Evolutionary conservation across 2,113 vertebrate genomes (phyloP), one percentile per base, ranked within the genome.

Genomic region (Corvus moneduloides): DNA sequence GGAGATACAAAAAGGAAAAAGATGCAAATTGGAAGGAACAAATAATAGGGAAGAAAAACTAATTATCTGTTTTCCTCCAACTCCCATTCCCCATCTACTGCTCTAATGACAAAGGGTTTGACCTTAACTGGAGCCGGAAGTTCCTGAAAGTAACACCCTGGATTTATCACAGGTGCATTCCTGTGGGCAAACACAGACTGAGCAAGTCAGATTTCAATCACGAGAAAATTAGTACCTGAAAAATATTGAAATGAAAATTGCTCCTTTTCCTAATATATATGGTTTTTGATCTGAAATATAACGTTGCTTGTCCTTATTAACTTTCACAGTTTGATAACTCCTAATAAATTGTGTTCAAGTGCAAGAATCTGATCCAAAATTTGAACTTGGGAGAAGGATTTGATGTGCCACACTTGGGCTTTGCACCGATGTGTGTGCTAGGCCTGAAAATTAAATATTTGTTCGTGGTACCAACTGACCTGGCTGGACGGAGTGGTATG

Each of bases 11-110:
- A 56, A 52, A 81, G 46, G 35, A 82, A 87, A 83, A 76, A 37
- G 14, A 82, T 72, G 22, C 17, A 93, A 90, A 82, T 68, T 68
- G 13, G 30, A 92, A 84, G 48, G 81, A 59, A 33, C 63, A 62
- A 82, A 72, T 35, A 82, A 64, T 28, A 85, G 41, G 24, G 54
- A 37, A 75, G 66, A 84, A 72, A 77, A 71, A 41, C 13, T 84
- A 84, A 93, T 95, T 91, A 61, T 75, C 12, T 77, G 23, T 75
- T 48, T 87, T 41, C 16, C 30, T 94, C 33, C 58, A 75, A 14
- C 61, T 93, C 81, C 87, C 62, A 58, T 64, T 83, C 13, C 33
- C 30, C 18, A 33, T 74, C 52, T 58, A 33, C 6, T 89, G 28
- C 71, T 79, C 26, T 52, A 64, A 66, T 69, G 84, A 74, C 61